Percentiles rank a stretch among this genome's conserved stretches.
Conservation (phyloP, 2,888 invertebrate genomes). For the Physocephala rufipes region DNA sequence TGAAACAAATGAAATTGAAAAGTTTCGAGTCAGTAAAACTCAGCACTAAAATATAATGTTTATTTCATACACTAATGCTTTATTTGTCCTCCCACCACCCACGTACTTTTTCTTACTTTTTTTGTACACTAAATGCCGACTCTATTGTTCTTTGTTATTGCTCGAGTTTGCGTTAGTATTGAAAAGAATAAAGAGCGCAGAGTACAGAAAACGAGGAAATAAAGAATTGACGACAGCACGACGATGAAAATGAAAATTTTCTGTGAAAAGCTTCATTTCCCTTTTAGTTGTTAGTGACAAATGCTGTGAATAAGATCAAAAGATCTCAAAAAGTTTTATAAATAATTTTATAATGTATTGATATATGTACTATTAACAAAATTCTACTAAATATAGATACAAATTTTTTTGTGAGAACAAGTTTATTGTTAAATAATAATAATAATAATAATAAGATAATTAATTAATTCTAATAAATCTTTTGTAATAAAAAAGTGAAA, state of each 20-base stretch:
- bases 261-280: slow-evolving; percentile 19
- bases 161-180: neutral
- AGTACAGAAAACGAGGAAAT: slow-evolving; percentile 14
- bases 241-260: slow-evolving; percentile 25
- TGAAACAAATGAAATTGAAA: too few relatives aligned
- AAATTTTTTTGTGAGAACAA: slow-evolving; percentile 5
- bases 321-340: slow-evolving; percentile 1
- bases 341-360: slow-evolving; percentile 11
- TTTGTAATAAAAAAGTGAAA: slow-evolving; percentile 11
- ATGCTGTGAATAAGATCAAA: slow-evolving; percentile 34
- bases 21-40: too few relatives aligned
- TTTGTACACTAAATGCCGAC: too few relatives aligned
- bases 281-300: slow-evolving; percentile 20
- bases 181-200: slow-evolving; percentile 3
- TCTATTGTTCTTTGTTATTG: too few relatives aligned
- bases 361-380: slow-evolving; percentile 14
- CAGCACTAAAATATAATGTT: too few relatives aligned
- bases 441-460: slow-evolving; percentile 21
- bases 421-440: neutral
- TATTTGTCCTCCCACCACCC: neutral
- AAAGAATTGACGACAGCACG: slow-evolving; percentile 10
- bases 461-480: slow-evolving; percentile 34
- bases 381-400: slow-evolving; percentile 15
- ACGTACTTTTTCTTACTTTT: too few relatives aligned
- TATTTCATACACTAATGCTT: neutral